Evolutionary conservation across 2,888 invertebrate species (phyloP).

Genomic region (Epirrhoe tristata): DNA sequence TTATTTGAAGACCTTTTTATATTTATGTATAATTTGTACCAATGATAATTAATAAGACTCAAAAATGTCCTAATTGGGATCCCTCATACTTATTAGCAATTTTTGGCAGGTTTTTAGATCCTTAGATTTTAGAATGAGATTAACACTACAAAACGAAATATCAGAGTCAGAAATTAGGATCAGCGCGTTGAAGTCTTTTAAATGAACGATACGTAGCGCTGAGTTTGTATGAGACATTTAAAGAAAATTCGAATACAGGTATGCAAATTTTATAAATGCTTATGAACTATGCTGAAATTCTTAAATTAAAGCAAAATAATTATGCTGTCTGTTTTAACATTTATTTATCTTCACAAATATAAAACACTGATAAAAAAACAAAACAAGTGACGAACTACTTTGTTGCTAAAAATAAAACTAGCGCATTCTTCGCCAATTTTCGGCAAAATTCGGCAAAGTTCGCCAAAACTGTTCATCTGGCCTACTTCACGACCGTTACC

Average conservation of each 20-base stretch:
- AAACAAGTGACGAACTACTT: conserved; percentile 27
- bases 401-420: conserved; percentile 36
- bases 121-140: too few relatives aligned
- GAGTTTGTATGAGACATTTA: conserved; percentile 13
- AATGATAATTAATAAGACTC: too few relatives aligned
- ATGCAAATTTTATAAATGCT: too few relatives aligned
- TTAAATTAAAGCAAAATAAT: too few relatives aligned
- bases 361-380: conserved; percentile 9
- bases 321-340: neutral
- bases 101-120: too few relatives aligned
- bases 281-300: too few relatives aligned
- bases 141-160: neutral
- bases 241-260: too few relatives aligned
- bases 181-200: conserved; percentile 38
- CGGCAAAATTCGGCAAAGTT: conserved; percentile 36
- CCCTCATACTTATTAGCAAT: too few relatives aligned
- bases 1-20: too few relatives aligned
- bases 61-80: too few relatives aligned
- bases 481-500: conserved; percentile 47
- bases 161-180: conserved; percentile 23
- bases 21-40: too few relatives aligned
- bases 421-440: conserved; percentile 32
- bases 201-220: conserved; percentile 21
- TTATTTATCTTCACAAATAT: conserved; percentile 4
- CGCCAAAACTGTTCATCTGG: conserved; percentile 40